phyloP scores from a whole-genome alignment of 2,113 vertebrate species.

The Rhea americana region DNA sequence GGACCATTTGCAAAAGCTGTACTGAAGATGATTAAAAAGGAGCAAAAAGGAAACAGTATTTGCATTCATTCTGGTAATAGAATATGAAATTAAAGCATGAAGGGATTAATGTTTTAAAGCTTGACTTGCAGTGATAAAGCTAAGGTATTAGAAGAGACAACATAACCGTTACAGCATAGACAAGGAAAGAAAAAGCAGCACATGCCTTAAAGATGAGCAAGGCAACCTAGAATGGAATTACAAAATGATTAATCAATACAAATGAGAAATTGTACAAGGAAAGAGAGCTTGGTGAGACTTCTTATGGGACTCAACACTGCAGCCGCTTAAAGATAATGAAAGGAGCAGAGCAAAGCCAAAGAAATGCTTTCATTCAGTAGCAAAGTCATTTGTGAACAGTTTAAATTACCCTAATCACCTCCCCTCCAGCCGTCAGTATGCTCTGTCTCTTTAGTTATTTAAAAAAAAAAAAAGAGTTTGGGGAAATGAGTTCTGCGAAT shows the following conservation, averaged over 20 bases:
- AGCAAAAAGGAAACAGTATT: slow-evolving; percentile 75
- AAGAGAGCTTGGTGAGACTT: slow-evolving; percentile 80
- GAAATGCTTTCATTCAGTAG: slow-evolving; percentile 79
- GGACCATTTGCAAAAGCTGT: slow-evolving; percentile 71
- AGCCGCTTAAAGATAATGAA: slow-evolving; percentile 81
- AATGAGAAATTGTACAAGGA: slow-evolving; percentile 80
- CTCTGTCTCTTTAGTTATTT: slow-evolving; percentile 82
- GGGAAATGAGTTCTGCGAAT: slow-evolving; percentile 85
- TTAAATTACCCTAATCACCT: slow-evolving; percentile 87
- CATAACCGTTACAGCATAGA: slow-evolving; percentile 82
- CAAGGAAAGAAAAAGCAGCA: slow-evolving; percentile 79
- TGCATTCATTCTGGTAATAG: slow-evolving; percentile 82
- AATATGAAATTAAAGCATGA: slow-evolving; percentile 85
- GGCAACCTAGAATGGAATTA: slow-evolving; percentile 85
- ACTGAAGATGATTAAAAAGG: slow-evolving; percentile 77
- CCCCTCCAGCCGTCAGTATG: slow-evolving; percentile 80
- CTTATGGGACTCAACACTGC: slow-evolving; percentile 74
- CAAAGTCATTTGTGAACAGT: slow-evolving; percentile 84
- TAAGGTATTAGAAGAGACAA: slow-evolving; percentile 81
- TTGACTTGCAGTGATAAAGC: slow-evolving; percentile 83
- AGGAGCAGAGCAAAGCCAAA: slow-evolving; percentile 76
- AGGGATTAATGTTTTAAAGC: slow-evolving; percentile 85
- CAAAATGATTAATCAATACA: slow-evolving; percentile 92
- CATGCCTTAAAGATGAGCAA: slow-evolving; percentile 85
- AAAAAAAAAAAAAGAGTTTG: slow-evolving; percentile 78